Evolutionary conservation across 2,113 vertebrate species (phyloP).

Genomic region (Narcine bancroftii): DNA sequence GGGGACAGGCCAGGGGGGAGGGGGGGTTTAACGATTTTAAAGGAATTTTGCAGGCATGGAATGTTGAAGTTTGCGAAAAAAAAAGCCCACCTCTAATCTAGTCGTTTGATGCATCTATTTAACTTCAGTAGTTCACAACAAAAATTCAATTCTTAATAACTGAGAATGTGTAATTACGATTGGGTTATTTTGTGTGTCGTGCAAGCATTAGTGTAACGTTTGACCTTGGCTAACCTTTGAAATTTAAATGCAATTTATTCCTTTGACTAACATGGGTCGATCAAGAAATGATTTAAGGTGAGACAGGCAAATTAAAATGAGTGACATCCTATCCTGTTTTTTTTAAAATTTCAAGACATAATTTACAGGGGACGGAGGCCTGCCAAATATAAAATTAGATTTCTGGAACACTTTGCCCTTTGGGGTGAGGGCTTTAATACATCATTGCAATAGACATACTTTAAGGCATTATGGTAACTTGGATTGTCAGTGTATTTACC

Average conservation of each 20-base stretch:
- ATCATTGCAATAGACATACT: not conserved
- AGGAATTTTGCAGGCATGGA: not conserved
- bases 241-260: not conserved
- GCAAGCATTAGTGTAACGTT: not conserved
- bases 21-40: not conserved
- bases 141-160: too few species aligned
- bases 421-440: not conserved
- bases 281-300: not conserved
- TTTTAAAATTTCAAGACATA: not conserved
- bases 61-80: not conserved
- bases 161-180: not conserved
- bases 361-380: not conserved
- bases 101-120: not conserved
- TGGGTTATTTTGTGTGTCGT: not conserved
- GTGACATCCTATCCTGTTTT: not conserved
- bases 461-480: not conserved
- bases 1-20: too few species aligned
- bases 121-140: too few species aligned
- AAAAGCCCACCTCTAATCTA: not conserved
- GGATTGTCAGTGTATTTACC: not conserved
- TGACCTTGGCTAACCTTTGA: constrained; percentile 36
- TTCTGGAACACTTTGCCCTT: not conserved
- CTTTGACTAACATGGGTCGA: not conserved
- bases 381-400: not conserved
- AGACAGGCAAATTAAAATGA: not conserved